These are phyloP conservation scores for Drosophila miranda DNA, from an alignment of 1,140 invertebrate genomes.

Conservation along the genomic window DNA sequence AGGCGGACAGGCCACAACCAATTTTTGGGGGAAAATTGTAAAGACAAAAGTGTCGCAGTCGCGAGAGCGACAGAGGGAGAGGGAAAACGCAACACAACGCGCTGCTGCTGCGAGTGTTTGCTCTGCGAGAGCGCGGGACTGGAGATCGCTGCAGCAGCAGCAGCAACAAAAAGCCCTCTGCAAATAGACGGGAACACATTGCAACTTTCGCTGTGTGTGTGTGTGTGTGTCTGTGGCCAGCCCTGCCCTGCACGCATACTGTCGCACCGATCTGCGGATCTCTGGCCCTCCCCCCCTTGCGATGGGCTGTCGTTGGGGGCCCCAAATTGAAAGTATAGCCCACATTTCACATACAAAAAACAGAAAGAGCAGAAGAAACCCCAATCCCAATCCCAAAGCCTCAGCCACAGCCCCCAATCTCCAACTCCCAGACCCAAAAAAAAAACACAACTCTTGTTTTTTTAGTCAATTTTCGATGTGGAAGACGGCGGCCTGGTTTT, in stretches of 20 bases:
- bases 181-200: slow-evolving; percentile 14
- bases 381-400: slow-evolving; percentile 25
- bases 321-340: slow-evolving; percentile 45
- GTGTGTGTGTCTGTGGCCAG: slow-evolving; percentile 8
- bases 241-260: slow-evolving; percentile 6
- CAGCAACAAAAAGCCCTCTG: slow-evolving; percentile 10
- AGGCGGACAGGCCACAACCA: slow-evolving; percentile 15
- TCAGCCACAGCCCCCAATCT: neutral
- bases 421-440: too few relatives aligned
- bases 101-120: slow-evolving; percentile 24
- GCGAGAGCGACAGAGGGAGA: neutral
- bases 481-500: slow-evolving; percentile 28
- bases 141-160: slow-evolving; percentile 15
- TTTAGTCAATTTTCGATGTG: too few relatives aligned
- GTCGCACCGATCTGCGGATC: slow-evolving; percentile 3
- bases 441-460: slow-evolving; percentile 12
- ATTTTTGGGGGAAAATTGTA: slow-evolving; percentile 23
- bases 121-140: slow-evolving; percentile 3
- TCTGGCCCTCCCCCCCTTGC: neutral
- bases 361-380: neutral
- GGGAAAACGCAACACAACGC: too few relatives aligned
- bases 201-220: slow-evolving; percentile 23
- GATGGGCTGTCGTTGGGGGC: neutral
- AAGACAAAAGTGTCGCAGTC: slow-evolving; percentile 17
- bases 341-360: slow-evolving; percentile 27